A percentile compares a stretch with the other conserved stretches of the same genome.
phyloP scores from a whole-genome alignment of 1,140 invertebrate genomes.

The Drosophila carrolli region DNA sequence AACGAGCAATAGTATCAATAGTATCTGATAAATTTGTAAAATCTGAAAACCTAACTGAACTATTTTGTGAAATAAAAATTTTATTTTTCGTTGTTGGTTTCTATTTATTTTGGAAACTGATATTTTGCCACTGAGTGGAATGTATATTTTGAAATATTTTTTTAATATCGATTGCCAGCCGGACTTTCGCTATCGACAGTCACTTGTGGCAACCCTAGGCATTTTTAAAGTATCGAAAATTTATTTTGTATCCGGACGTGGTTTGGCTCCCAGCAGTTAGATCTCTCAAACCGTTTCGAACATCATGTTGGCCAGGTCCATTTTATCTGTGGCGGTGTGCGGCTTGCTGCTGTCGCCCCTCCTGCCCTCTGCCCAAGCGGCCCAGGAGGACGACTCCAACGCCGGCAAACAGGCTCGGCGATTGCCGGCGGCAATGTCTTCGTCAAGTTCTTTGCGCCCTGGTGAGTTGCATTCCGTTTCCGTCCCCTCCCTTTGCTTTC shows the following conservation, averaged over 20 bases:
- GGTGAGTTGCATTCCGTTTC: slow-evolving; percentile 85
- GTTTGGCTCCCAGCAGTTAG: slow-evolving; percentile 1
- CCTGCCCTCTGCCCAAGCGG: slow-evolving; percentile 8
- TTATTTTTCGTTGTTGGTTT: no score
- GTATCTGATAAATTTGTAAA: no score
- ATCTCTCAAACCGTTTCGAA: background rate
- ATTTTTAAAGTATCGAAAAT: background rate
- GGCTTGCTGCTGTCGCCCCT: slow-evolving; percentile 19
- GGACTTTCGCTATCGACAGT: background rate
- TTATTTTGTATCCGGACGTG: slow-evolving; percentile 11
- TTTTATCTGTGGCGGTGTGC: slow-evolving; percentile 27
- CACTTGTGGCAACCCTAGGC: slow-evolving; percentile 1
- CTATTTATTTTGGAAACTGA: no score
- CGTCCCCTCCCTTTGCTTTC: background rate
- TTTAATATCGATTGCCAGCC: background rate
- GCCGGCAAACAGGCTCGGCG: slow-evolving; percentile 72
- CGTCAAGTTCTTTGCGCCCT: slow-evolving; percentile 92
- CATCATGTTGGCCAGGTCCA: slow-evolving; percentile 30
- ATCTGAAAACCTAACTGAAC: no score
- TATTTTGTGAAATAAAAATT: no score
- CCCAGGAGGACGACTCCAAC: slow-evolving; percentile 23
- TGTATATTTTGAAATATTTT: background rate
- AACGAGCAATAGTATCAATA: no score
- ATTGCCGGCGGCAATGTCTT: slow-evolving; percentile 89
- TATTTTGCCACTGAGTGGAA: no score